Conservation (phyloP, 2,113 vertebrate genomes). For the Lophotis ruficrista region DNA sequence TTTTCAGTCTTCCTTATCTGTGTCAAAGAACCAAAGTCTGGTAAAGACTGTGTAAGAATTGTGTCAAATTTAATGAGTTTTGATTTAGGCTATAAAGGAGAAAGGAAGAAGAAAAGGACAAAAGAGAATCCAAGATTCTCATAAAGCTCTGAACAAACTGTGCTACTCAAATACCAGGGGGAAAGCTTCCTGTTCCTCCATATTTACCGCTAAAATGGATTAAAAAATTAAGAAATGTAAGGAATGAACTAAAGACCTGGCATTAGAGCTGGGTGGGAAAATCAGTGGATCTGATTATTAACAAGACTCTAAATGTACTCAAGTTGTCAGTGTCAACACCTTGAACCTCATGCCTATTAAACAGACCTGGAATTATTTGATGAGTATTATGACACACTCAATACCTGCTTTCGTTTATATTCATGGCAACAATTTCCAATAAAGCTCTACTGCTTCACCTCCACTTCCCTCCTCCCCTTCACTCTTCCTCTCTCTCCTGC, state of each 20-base stretch:
- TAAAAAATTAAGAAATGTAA: background rate
- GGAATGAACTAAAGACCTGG: background rate
- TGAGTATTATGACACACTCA: constrained; percentile 59
- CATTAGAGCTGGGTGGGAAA: constrained; percentile 27
- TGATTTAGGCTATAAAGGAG: background rate
- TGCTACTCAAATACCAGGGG: background rate
- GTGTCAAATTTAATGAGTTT: background rate
- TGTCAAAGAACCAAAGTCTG: background rate
- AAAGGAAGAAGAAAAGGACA: background rate
- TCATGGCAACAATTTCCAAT: constrained; percentile 63
- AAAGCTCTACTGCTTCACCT: constrained; percentile 31
- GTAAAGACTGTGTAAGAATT: background rate
- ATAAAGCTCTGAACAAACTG: background rate
- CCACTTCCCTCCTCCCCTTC: background rate
- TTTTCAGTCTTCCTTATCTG: background rate
- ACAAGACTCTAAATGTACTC: constrained; percentile 52
- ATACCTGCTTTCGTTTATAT: constrained; percentile 42
- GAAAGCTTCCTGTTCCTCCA: background rate
- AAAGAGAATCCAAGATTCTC: background rate
- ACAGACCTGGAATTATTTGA: constrained; percentile 39
- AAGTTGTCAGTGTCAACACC: constrained; percentile 34
- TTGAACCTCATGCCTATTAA: constrained; percentile 59
- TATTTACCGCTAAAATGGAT: background rate
- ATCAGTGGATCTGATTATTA: constrained; percentile 26
- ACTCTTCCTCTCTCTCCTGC: background rate